Base-by-base conservation (phyloP, 1,140 invertebrate genomes). In the Aphis craccivora region DNA sequence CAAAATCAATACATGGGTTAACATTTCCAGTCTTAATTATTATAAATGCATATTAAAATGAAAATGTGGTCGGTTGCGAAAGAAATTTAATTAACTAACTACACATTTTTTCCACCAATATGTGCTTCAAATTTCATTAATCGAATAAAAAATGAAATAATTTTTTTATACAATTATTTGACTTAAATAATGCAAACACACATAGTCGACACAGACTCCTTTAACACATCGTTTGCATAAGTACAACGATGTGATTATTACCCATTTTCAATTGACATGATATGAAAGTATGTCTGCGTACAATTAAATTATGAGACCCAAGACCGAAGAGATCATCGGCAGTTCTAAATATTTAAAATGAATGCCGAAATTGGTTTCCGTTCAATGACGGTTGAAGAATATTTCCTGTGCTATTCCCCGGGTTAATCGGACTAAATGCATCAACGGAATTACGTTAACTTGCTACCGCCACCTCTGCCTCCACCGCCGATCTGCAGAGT, bases 391-490 rank as follows among this genome's bases (percentile, higher is more conserved):
- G 87, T 23, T 22, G n/a, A 37, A 55, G 35, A 89, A 37, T 37
- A 55, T 55, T 37, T 37, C 35, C n/a, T 8, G 35, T 25, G 45
- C 48, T 40, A 37, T 55, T 23, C n/a, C 51, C 14, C 30, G 30
- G 35, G 35, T 89, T 89, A 55, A 89, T 53, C 87, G 48, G 48
- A 89, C 87, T 55, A 55, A 55, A 89, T 40, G n/a, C 51, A 55
- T 55, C 48, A 37, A 55, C 51, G 45, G 40, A 90, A 90, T 90
- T 30, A 90, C 53, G 88, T 90, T 40, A 55, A 55, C 86, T 88
- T 51, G n/a, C 45, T n/a, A 48, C 84, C 40, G 4, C 60, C 60
- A 14, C 20, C 43, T 11, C 43, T 4, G 88, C 14, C 60, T 8
- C 22, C 84, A 22, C 43, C 14, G 23, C 14, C 37, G 25, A n/a